Conservation (phyloP, 2,888 invertebrate species). For the Epistrophe eligans region DNA sequence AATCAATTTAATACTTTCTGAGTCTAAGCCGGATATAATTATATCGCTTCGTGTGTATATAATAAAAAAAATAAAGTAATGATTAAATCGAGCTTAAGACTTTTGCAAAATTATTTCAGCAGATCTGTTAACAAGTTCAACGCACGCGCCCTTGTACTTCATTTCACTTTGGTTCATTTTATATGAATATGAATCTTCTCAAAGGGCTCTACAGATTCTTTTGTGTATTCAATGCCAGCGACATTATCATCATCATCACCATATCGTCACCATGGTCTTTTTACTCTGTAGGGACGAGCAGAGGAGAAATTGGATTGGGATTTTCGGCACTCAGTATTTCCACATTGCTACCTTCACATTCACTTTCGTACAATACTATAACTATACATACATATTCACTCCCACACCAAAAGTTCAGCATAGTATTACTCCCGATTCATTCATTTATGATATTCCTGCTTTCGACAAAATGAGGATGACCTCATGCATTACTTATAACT, state of each 20-base stretch:
- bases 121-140: neutral
- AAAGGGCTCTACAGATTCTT: slow-evolving; percentile 10
- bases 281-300: slow-evolving; percentile 4
- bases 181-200: neutral
- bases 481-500: slow-evolving; percentile 68
- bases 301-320: slow-evolving; percentile 16
- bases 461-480: slow-evolving; percentile 46
- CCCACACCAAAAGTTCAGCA: slow-evolving; percentile 48
- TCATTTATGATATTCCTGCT: slow-evolving; percentile 64
- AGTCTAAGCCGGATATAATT: too few species aligned
- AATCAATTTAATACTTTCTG: too few species aligned
- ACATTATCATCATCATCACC: neutral
- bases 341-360: neutral
- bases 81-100: slow-evolving; percentile 65
- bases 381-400: slow-evolving; percentile 4
- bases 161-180: neutral
- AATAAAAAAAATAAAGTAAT: too few species aligned
- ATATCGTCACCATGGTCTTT: slow-evolving; percentile 15
- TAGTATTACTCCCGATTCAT: slow-evolving; percentile 62
- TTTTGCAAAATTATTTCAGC: slow-evolving; percentile 17
- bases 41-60: too few species aligned
- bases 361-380: neutral
- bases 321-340: slow-evolving; percentile 2
- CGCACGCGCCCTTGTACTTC: neutral
- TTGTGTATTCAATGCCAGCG: neutral